These are phyloP conservation scores for Limnephilus marmoratus DNA, from an alignment of 2,888 invertebrate genomes.

Conservation along the genomic window DNA sequence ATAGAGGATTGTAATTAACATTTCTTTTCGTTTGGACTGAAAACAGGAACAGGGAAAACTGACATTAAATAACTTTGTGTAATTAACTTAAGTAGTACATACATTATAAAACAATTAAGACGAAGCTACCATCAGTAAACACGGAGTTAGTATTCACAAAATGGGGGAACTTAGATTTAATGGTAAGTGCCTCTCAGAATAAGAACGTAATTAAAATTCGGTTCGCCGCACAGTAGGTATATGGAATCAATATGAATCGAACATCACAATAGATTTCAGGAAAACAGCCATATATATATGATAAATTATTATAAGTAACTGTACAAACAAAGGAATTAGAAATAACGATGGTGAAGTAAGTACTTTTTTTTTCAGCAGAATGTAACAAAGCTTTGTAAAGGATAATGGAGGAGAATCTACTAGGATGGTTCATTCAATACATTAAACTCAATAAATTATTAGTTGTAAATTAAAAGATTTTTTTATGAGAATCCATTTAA, in stretches of 20 bases:
- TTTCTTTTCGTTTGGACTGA: background rate
- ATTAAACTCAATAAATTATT: too few species aligned
- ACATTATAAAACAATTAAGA: background rate
- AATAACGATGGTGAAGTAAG: background rate
- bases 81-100: background rate
- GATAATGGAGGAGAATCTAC: too few species aligned
- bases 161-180: background rate
- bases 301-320: too few species aligned
- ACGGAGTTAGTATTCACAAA: background rate
- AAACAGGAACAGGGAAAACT: background rate
- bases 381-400: too few species aligned
- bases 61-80: background rate
- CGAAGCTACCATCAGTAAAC: background rate
- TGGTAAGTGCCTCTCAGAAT: background rate
- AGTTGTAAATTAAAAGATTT: too few species aligned
- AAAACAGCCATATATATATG: background rate
- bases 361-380: too few species aligned
- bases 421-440: too few species aligned
- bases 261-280: background rate
- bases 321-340: background rate
- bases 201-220: background rate
- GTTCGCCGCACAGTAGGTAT: background rate
- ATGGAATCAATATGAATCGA: background rate
- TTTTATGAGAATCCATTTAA: too few species aligned
- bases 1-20: background rate